Evolutionary conservation across 2,797 vertebrate species (phyloP), one percentile per base, ranked within the genome.

Genomic region (Mareca penelope): DNA sequence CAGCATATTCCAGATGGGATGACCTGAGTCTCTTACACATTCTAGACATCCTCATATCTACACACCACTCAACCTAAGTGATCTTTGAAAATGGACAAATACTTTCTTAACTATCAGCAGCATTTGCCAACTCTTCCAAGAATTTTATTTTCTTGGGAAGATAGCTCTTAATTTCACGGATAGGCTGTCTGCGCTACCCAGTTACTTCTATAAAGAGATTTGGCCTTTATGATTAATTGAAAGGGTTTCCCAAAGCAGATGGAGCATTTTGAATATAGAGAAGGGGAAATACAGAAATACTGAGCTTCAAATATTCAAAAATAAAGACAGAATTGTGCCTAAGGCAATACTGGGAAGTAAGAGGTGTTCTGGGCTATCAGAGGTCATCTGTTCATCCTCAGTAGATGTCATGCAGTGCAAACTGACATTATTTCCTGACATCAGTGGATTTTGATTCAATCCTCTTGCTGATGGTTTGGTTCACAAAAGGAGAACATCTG

Each of bases 191-290:
- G 44, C 78, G 73, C 40, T 73, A 86, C 40, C 73, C 48, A 91
- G 82, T 70, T 64, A 68, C 59, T 90, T 93, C 85, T 91, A 86
- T 88, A 93, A 86, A 93, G 94, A 93, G 80, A 80, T n/a, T 91
- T 95, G 94, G 85, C 85, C 91, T 96, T 97, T 96, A 88, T 68
- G 89, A 93, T 83, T 91, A 88, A 96, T 91, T 91, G 80, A 91
- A 90, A 93, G 92, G 82, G 88, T 86, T 92, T 91, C 91, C 90
- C 91, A 91, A 93, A 90, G 78, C 92, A 94, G 94, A 93, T 90
- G 89, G 92, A 91, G 48, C 3, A 1, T 82, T 95, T 44, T 77
- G 64, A 91, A 91, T 60, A 92, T 16, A 89, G 67, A 84, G 92
- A 89, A 92, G 70, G 31, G 52, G 80, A 89, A 94, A 94, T 93